A percentile compares a stretch with the other conserved stretches of the same genome.
phyloP scores from a whole-genome alignment of 2,797 vertebrate genomes.

The Amazonetta brasiliensis region DNA sequence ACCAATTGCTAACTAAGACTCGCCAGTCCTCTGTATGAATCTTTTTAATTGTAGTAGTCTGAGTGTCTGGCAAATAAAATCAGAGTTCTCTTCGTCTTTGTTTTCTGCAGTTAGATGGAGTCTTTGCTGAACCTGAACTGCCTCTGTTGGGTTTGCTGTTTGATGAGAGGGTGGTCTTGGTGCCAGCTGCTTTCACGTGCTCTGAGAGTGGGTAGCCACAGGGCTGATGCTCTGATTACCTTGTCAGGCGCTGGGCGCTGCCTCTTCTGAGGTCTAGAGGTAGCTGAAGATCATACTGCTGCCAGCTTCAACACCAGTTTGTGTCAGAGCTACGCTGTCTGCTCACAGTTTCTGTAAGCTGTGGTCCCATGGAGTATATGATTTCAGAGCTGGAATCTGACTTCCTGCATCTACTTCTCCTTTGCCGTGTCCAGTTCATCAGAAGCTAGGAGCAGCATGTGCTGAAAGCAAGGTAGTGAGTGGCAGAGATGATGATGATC shows the following conservation, averaged over 20 bases:
- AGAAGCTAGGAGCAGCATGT: background rate
- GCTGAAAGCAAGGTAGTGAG: background rate
- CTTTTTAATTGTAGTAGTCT: background rate
- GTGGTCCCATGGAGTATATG: background rate
- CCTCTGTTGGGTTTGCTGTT: background rate
- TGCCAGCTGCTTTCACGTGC: background rate
- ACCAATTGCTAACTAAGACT: background rate
- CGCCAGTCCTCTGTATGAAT: background rate
- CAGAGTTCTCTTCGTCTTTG: background rate
- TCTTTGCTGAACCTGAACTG: background rate
- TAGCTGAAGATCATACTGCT: background rate
- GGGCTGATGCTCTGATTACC: background rate
- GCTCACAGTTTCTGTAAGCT: background rate
- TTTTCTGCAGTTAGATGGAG: background rate
- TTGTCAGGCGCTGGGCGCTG: background rate
- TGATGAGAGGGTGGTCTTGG: background rate
- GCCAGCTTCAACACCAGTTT: background rate
- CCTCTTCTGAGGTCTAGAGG: accelerated
- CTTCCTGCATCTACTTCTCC: accelerated
- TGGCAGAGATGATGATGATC: background rate
- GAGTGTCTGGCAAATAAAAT: background rate
- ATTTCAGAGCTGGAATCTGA: background rate
- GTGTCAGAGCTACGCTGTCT: background rate
- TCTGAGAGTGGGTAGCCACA: background rate
- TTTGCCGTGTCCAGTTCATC: background rate